phyloP scores from a whole-genome alignment of 2,113 vertebrate species.

The Nesospiza acunhae region DNA sequence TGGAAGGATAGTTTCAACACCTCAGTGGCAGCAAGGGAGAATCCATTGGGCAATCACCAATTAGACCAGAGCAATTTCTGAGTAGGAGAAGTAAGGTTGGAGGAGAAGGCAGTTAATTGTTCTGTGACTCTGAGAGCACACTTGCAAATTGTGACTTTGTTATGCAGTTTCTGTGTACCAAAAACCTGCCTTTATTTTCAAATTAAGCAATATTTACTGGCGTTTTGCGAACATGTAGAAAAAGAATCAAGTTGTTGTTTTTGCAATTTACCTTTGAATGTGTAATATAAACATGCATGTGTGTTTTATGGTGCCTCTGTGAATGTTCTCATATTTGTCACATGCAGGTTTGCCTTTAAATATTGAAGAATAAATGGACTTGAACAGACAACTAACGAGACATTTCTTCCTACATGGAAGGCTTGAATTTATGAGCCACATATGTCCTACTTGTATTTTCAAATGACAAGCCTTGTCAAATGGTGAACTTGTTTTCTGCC shows the following conservation, averaged over 20 bases:
- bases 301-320: not conserved
- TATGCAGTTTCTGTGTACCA: not conserved
- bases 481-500: not conserved
- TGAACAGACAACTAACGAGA: not conserved
- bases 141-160: not conserved
- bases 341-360: not conserved
- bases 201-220: not conserved
- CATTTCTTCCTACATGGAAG: not conserved
- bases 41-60: not conserved
- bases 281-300: not conserved
- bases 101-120: not conserved
- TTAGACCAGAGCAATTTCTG: not conserved
- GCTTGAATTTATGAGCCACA: not conserved
- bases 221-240: accelerated
- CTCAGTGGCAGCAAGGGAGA: not conserved
- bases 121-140: not conserved
- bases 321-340: not conserved
- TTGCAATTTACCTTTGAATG: not conserved
- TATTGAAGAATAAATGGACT: not conserved
- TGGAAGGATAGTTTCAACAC: not conserved
- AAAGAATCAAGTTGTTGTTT: not conserved
- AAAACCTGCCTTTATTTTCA: not conserved
- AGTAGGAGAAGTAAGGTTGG: not conserved
- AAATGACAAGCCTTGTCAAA: not conserved
- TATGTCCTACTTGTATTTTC: not conserved